Percentiles rank a stretch among this genome's conserved stretches.
These are phyloP conservation scores for Heliocidaris tuberculata DNA, from an alignment of 35 echinoderm and acorn worm genomes.

Conservation along the genomic window DNA sequence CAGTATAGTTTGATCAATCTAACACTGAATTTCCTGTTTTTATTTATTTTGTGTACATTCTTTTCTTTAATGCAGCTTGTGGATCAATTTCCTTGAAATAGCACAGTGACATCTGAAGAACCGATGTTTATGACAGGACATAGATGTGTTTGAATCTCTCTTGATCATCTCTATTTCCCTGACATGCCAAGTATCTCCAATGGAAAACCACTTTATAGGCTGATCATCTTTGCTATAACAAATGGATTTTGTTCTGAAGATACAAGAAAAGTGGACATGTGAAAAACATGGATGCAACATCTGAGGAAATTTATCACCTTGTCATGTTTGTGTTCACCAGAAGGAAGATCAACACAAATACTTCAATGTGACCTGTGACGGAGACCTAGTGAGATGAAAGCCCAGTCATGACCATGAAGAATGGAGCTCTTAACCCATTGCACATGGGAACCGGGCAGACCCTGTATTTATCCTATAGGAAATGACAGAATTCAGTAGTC, in stretches of 20 bases:
- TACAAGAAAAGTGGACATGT: background rate
- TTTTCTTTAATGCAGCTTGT: background rate
- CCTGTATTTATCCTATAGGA: too few species aligned
- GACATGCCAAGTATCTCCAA: background rate
- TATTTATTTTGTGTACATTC: background rate
- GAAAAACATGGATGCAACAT: background rate
- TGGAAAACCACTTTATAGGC: background rate
- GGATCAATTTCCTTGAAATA: background rate
- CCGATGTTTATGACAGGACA: background rate
- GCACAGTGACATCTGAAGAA: background rate
- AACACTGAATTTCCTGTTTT: background rate
- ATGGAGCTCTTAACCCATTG: too few species aligned
- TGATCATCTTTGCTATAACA: background rate
- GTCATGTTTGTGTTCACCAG: too few species aligned
- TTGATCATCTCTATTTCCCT: background rate
- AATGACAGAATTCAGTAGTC: too few species aligned
- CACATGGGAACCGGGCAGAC: too few species aligned
- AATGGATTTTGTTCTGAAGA: background rate
- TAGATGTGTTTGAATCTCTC: background rate
- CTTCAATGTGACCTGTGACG: too few species aligned
- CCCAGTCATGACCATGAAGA: too few species aligned
- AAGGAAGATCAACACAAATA: too few species aligned
- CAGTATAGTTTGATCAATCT: background rate
- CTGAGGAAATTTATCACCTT: too few species aligned
- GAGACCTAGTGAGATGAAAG: too few species aligned